These are phyloP conservation scores for Etheostoma perlongum DNA, from an alignment of 2,797 vertebrate species.

Conservation along the genomic window DNA sequence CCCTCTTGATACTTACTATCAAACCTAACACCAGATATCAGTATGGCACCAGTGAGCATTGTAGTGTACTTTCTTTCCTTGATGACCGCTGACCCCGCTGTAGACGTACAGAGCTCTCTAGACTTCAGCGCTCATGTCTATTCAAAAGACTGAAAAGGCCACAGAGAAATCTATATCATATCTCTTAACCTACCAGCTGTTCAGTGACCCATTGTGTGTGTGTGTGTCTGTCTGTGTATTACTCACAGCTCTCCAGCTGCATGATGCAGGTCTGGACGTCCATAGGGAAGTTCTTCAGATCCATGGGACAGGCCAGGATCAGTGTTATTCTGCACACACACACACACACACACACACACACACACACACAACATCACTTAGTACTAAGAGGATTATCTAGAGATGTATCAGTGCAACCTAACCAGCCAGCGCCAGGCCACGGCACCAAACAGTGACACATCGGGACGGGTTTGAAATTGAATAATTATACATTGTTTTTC, in stretches of 20 bases:
- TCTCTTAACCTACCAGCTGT: slow-evolving; percentile 35
- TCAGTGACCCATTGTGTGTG: background rate
- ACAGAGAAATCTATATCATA: slow-evolving; percentile 54
- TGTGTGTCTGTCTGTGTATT: slow-evolving; percentile 20
- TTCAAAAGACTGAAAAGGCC: slow-evolving; percentile 43
- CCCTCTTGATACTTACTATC: background rate
- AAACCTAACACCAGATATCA: too few relatives aligned
- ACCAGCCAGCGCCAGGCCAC: background rate
- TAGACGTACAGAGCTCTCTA: slow-evolving; percentile 1
- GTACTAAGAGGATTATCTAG: slow-evolving; percentile 43
- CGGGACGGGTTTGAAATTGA: background rate
- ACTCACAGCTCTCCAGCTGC: slow-evolving; percentile 99
- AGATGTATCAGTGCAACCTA: slow-evolving; percentile 13
- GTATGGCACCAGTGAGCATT: background rate
- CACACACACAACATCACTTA: slow-evolving; percentile 42
- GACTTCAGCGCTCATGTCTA: slow-evolving; percentile 45
- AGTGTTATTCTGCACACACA: slow-evolving; percentile 79
- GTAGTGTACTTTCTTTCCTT: background rate
- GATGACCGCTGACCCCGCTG: background rate
- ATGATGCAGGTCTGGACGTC: slow-evolving; percentile 99
- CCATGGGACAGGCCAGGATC: slow-evolving; percentile 94
- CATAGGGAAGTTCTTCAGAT: slow-evolving; percentile 99
- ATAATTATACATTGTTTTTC: background rate
- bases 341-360: slow-evolving; percentile 38
- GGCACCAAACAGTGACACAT: background rate